phyloP scores from a whole-genome alignment of 1,140 invertebrate species.

The Pseudomyrmex gracilis region DNA sequence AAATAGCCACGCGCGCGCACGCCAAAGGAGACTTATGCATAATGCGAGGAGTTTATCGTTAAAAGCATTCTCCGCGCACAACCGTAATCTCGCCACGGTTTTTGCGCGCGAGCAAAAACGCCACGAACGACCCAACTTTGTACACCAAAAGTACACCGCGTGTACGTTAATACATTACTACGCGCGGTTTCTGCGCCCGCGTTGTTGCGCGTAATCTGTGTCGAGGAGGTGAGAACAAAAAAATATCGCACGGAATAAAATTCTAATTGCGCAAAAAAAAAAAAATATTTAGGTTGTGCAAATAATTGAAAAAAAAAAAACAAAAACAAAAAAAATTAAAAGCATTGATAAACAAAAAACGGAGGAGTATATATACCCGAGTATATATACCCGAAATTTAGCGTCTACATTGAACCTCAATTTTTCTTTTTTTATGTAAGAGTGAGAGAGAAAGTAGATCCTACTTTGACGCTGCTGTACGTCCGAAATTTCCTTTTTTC shows the following conservation, averaged over 20 bases:
- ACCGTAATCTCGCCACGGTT: slow-evolving; percentile 45
- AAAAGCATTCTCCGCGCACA: slow-evolving; percentile 36
- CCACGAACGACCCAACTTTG: slow-evolving; percentile 37
- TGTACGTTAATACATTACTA: slow-evolving; percentile 48
- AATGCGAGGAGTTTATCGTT: slow-evolving; percentile 56
- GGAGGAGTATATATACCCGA: too few species aligned
- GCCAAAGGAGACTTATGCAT: slow-evolving; percentile 54
- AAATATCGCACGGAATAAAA: slow-evolving; percentile 12
- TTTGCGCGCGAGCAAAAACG: slow-evolving; percentile 45
- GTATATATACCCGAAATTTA: too few species aligned
- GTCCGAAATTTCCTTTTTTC: too few species aligned
- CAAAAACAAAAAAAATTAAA: too few species aligned
- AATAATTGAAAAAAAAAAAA: too few species aligned
- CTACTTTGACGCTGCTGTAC: too few species aligned
- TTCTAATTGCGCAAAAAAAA: too few species aligned
- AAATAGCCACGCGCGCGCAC: slow-evolving; percentile 20
- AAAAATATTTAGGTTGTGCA: too few species aligned
- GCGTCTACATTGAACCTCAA: too few species aligned
- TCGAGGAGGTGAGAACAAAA: slow-evolving; percentile 15
- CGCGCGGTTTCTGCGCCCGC: slow-evolving; percentile 16
- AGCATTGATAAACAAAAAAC: too few species aligned
- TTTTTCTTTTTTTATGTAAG: too few species aligned
- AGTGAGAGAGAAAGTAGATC: too few species aligned
- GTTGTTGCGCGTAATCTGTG: slow-evolving; percentile 41
- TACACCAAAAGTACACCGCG: background rate